Evolutionary conservation across 2,888 invertebrate genomes (phyloP).

Genomic region (Cyaniris semiargus): DNA sequence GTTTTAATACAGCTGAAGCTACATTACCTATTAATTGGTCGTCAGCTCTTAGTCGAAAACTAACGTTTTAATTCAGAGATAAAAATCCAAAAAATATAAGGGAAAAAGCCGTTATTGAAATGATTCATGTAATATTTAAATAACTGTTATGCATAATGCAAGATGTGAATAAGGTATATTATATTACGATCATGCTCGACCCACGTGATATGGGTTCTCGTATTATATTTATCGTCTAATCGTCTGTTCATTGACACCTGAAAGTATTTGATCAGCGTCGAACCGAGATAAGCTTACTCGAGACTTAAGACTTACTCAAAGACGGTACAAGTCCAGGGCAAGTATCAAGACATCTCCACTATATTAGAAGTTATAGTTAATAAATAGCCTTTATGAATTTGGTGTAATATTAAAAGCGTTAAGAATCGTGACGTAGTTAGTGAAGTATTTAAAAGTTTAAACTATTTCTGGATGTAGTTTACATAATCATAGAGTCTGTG

Average conservation of each 20-base stretch:
- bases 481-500: too few relatives aligned
- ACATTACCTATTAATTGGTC: too few relatives aligned
- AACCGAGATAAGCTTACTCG: neutral
- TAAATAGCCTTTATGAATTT: neutral
- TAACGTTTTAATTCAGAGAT: neutral
- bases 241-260: slow-evolving; percentile 32
- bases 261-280: neutral
- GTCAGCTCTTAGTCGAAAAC: too few relatives aligned
- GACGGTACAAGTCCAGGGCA: neutral
- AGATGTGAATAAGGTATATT: neutral
- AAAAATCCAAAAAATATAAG: neutral
- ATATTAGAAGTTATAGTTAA: too few relatives aligned
- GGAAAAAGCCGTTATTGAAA: neutral
- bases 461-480: too few relatives aligned
- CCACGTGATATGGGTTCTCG: slow-evolving; percentile 8
- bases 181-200: neutral
- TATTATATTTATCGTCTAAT: slow-evolving; percentile 3
- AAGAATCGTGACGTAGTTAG: too few relatives aligned
- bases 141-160: slow-evolving; percentile 11
- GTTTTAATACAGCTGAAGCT: too few relatives aligned
- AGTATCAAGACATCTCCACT: neutral
- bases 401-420: neutral
- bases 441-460: too few relatives aligned
- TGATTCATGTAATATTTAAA: neutral
- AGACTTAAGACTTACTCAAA: neutral